phyloP scores from a whole-genome alignment of 2,113 vertebrate species.

The Excalfactoria chinensis region DNA sequence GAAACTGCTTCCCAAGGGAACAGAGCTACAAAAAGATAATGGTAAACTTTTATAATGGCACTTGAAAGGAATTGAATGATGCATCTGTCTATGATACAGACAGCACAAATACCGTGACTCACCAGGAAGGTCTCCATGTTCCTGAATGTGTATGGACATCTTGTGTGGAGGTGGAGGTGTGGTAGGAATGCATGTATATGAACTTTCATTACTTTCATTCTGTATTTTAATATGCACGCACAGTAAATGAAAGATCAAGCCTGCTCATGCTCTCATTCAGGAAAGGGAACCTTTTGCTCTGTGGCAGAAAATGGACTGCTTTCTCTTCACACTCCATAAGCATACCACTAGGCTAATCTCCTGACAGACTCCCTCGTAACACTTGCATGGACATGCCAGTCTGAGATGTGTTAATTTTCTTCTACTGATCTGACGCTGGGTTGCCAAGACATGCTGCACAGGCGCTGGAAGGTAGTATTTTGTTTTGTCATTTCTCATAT shows the following conservation, averaged over 20 bases:
- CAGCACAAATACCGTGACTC: background rate
- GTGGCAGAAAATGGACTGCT: background rate
- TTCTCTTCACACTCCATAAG: background rate
- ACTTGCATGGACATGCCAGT: background rate
- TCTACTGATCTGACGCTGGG: background rate
- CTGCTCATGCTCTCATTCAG: background rate
- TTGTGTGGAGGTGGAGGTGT: background rate
- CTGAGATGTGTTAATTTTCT: background rate
- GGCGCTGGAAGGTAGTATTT: background rate
- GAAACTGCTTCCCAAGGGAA: background rate
- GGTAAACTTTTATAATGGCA: background rate
- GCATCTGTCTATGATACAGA: background rate
- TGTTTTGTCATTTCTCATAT: background rate
- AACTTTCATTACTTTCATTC: background rate
- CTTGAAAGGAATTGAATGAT: conserved; percentile 29
- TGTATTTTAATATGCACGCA: background rate
- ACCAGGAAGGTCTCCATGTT: background rate
- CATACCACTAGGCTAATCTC: background rate
- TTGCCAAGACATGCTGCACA: background rate
- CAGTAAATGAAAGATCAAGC: background rate
- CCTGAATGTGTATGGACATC: background rate
- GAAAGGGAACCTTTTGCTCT: background rate
- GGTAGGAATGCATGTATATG: background rate
- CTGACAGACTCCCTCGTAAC: background rate
- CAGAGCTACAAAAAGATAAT: background rate